Base-by-base conservation (phyloP, 2,797 vertebrate genomes). In the Manis crassicaudata region DNA sequence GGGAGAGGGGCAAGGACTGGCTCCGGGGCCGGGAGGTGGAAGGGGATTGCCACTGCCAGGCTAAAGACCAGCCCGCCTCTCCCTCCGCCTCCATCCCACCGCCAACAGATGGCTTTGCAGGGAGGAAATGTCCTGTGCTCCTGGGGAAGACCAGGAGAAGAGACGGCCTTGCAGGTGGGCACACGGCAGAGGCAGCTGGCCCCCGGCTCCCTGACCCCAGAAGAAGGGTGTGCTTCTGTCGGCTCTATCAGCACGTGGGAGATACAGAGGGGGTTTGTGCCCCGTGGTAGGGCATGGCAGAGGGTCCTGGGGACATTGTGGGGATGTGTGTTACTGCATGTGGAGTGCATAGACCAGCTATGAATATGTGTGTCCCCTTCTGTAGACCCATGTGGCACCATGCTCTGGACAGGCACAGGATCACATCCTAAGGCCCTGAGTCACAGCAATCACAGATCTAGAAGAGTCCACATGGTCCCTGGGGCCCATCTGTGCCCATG, bases 231-330 rank as follows among this genome's bases (percentile, higher is more conserved):
- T 5, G 37, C n/a, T 17, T 65, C 67, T 67, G 18, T 3, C 4
- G 50, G 7, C 13, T 20, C 17, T 54, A 2, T 46, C 40, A 5
- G 17, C 43, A 11, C 0, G 46, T 11, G 18, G 5, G 2, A 70
- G 65, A 32, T 1, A 35, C 50, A 77, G 2, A 7, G 17, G 62
- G 56, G 1, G n/a, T 37, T 13, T 3, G 35, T 6, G 46, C 63
- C 63, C 11, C 1, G 23, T 5, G 8, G 3, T 5, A 0, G 0
- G 13, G 32, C 46, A 10, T 46, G 5, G 11, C 29, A 5, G 23
- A 6, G 8, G 40, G 21, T 52, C 37, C 46, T 25, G 5, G 32
- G 20, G 35, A 46, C 76, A 17, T 4, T 0, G 3, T 21, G 25
- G 27, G 23, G 18, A 6, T 10, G 46, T 25, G 18, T 52, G 62